Evolutionary conservation across 1,140 invertebrate species (phyloP).

Genomic region (Lordiphosa mommai): DNA sequence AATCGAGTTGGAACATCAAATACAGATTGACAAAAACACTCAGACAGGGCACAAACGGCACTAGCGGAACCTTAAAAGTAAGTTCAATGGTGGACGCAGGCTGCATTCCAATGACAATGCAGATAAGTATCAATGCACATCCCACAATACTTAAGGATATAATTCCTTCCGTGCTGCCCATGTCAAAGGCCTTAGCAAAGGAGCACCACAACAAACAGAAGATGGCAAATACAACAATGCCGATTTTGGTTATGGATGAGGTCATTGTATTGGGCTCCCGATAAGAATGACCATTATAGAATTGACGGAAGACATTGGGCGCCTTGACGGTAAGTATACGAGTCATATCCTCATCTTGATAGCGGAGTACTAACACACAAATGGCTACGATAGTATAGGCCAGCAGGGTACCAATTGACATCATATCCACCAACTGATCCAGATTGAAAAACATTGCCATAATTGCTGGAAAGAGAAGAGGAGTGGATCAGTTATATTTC

Average conservation of each 20-base stretch:
- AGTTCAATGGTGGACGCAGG: conserved; percentile 63
- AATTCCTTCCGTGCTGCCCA: conserved; percentile 29
- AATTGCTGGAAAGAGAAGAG: conserved; percentile 67
- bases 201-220: conserved; percentile 58
- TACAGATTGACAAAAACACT: conserved; percentile 93
- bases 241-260: conserved; percentile 82
- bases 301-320: conserved; percentile 54
- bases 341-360: conserved; percentile 73
- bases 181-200: conserved; percentile 38
- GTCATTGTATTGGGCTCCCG: conserved; percentile 82
- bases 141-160: conserved; percentile 59
- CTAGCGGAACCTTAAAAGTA: conserved; percentile 88
- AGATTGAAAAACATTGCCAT: conserved; percentile 95
- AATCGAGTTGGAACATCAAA: conserved; percentile 92
- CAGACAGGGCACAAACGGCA: conserved; percentile 90
- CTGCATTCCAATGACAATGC: conserved; percentile 65
- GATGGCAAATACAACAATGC: conserved; percentile 80
- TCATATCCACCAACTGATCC: conserved; percentile 95
- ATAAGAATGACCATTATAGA: conserved; percentile 83
- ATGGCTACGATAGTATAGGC: conserved; percentile 96
- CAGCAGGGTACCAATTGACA: conserved; percentile 96
- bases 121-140: conserved; percentile 50
- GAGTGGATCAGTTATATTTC: too few species aligned
- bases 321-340: conserved; percentile 79
- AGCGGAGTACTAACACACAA: conserved; percentile 92